These are phyloP conservation scores for Drosophila miranda DNA, from an alignment of 1,140 invertebrate genomes.

Conservation along the genomic window DNA sequence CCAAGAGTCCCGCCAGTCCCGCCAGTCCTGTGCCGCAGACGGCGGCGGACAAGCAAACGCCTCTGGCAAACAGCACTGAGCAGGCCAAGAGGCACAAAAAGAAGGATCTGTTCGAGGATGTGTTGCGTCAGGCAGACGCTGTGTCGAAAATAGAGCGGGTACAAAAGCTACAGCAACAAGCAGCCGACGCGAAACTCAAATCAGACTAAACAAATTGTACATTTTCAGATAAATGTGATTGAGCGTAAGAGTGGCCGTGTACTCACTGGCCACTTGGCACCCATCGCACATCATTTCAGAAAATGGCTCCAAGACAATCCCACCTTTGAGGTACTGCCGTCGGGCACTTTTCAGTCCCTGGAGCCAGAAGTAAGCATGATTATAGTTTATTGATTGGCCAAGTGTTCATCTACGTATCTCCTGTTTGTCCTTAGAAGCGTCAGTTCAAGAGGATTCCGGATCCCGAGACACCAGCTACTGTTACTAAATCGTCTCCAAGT, in stretches of 20 bases:
- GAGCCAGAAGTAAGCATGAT: constrained; percentile 80
- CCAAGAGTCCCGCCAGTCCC: constrained; percentile 27
- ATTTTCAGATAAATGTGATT: constrained; percentile 87
- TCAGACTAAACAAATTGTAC: not conserved
- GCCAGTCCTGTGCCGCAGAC: constrained; percentile 27
- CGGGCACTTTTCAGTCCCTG: constrained; percentile 83
- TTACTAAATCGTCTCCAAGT: constrained; percentile 12
- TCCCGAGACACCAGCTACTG: not conserved
- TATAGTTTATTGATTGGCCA: not conserved
- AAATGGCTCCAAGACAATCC: constrained; percentile 94
- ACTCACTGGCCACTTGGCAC: constrained; percentile 89
- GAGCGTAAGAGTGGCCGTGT: constrained; percentile 90
- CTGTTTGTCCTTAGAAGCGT: constrained; percentile 32
- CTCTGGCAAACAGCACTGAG: constrained; percentile 3
- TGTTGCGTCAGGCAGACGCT: constrained; percentile 63
- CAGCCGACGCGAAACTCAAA: not conserved
- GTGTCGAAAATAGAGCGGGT: constrained; percentile 83
- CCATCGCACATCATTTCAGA: constrained; percentile 89
- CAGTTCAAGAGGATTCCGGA: constrained; percentile 37
- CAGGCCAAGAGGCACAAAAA: constrained; percentile 70
- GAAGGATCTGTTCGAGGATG: constrained; percentile 75
- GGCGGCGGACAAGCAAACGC: constrained; percentile 2
- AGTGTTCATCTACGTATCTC: not conserved
- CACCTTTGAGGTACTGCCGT: constrained; percentile 90
- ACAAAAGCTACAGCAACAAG: constrained; percentile 31